These are phyloP conservation scores for Nanorana parkeri DNA, from an alignment of 2,113 vertebrate genomes.

Conservation along the genomic window DNA sequence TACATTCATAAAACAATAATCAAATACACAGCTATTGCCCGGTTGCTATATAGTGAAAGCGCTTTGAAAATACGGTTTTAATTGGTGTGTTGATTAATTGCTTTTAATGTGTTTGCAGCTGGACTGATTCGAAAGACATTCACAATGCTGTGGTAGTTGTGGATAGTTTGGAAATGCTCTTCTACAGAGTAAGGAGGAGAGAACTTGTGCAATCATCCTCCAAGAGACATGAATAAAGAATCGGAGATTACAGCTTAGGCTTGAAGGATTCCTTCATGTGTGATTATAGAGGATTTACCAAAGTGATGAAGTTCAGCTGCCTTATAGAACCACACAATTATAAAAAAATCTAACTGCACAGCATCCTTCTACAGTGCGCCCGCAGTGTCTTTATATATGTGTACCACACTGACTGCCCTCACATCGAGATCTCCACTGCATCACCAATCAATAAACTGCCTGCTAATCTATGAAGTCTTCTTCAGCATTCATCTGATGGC, in stretches of 20 bases:
- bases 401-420: not conserved
- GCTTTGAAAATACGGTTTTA: not conserved
- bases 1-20: too few species aligned
- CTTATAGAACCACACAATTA: conserved; percentile 3
- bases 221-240: conserved; percentile 42
- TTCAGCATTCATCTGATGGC: not conserved
- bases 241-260: conserved; percentile 48
- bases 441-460: not conserved
- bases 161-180: conserved; percentile 2
- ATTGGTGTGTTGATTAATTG: not conserved
- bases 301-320: conserved; percentile 34
- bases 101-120: not conserved
- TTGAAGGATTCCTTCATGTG: conserved; percentile 54
- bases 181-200: conserved; percentile 20
- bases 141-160: not conserved
- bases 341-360: conserved; percentile 1
- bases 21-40: too few species aligned
- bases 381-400: not conserved
- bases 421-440: not conserved
- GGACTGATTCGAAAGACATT: too few species aligned
- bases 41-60: too few species aligned
- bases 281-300: conserved; percentile 55
- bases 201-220: conserved; percentile 31
- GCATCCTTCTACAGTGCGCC: not conserved
- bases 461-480: not conserved